These are phyloP conservation scores for Rana temporaria DNA, from an alignment of 2,113 vertebrate genomes.

Conservation along the genomic window DNA sequence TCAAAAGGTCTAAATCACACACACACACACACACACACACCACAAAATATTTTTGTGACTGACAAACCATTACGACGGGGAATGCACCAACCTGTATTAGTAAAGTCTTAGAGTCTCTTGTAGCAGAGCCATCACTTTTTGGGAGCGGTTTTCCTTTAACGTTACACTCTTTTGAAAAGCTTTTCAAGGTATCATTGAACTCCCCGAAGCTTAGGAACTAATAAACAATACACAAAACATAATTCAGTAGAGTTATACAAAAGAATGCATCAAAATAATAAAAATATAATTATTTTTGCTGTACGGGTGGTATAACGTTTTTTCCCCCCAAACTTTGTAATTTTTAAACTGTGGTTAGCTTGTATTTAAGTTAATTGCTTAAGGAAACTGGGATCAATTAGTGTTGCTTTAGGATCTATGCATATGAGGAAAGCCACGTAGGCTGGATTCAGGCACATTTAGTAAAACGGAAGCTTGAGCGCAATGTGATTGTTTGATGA, in stretches of 20 bases:
- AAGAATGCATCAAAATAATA: background rate
- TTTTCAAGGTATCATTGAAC: conserved; percentile 85
- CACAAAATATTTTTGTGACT: too few relatives aligned
- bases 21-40: too few relatives aligned
- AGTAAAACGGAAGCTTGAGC: background rate
- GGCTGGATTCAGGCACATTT: background rate
- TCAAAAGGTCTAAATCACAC: too few relatives aligned
- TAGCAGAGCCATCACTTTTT: conserved; percentile 68
- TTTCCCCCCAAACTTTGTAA: background rate
- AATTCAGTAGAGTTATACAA: background rate
- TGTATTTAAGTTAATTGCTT: conserved; percentile 6
- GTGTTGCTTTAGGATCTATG: conserved; percentile 6
- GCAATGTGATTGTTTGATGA: conserved; percentile 22
- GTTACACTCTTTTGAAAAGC: conserved; percentile 90
- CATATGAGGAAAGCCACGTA: conserved; percentile 24
- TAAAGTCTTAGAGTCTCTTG: conserved; percentile 72
- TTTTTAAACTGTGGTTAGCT: background rate
- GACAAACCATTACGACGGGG: too few relatives aligned
- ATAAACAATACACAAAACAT: conserved; percentile 30
- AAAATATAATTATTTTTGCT: background rate
- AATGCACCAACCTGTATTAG: conserved; percentile 78
- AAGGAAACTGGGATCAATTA: conserved; percentile 6
- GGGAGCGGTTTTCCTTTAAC: conserved; percentile 84
- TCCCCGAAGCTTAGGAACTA: conserved; percentile 90
- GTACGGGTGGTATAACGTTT: too few relatives aligned